Evolutionary conservation across 53 echinoderm and acorn worm genomes (phyloP).

Genomic region (Patiria pectinifera): DNA sequence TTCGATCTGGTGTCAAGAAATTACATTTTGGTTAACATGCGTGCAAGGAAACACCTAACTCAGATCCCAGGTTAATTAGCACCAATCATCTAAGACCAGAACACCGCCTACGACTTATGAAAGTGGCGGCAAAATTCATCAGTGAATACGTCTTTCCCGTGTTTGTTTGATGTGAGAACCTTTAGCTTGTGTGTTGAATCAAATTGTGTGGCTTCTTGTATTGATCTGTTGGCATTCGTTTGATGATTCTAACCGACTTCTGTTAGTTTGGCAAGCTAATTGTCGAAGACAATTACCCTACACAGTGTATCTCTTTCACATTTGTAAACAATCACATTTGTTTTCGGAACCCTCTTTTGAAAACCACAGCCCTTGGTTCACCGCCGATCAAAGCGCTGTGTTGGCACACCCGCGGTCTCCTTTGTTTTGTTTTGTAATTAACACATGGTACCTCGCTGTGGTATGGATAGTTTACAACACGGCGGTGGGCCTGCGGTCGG

Average conservation of each 20-base stretch:
- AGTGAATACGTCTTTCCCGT: not conserved
- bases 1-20: conserved; percentile 6
- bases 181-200: not conserved
- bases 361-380: not conserved
- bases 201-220: too few relatives aligned
- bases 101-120: not conserved
- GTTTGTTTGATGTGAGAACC: not conserved
- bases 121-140: not conserved
- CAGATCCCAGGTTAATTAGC: conserved; percentile 22
- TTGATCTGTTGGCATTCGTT: too few relatives aligned
- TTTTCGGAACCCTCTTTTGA: not conserved
- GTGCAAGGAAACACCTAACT: not conserved
- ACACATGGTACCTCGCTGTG: not conserved
- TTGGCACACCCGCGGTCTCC: not conserved
- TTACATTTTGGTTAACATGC: not conserved
- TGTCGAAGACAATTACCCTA: too few relatives aligned
- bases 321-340: too few relatives aligned
- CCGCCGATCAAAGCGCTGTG: not conserved
- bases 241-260: too few relatives aligned
- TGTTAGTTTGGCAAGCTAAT: too few relatives aligned
- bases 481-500: not conserved
- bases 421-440: not conserved
- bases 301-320: too few relatives aligned
- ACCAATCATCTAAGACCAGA: not conserved
- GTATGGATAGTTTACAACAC: not conserved